Percentiles rank a stretch among this genome's conserved stretches.
Conservation (phyloP, 2,888 invertebrate genomes). For the Mesorhabditis sp. region DNA sequence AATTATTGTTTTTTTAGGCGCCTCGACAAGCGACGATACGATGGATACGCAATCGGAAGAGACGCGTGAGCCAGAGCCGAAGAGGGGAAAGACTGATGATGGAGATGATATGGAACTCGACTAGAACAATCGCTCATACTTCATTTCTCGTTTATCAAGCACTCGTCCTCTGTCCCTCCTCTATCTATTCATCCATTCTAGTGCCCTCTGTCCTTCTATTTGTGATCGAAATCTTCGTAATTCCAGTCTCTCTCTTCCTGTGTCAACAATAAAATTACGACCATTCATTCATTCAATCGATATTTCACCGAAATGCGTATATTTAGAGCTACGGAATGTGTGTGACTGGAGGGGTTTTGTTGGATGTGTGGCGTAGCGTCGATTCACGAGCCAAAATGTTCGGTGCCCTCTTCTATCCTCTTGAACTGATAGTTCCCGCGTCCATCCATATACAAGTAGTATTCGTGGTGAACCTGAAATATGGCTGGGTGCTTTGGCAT, state of each 20-base stretch:
- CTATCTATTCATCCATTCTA: no score
- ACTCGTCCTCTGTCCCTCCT: no score
- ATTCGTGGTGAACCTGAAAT: slow-evolving; percentile 63
- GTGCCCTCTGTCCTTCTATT: no score
- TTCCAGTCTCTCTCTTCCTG: no score
- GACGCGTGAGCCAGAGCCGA: not conserved
- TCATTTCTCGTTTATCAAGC: not conserved
- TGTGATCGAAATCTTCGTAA: no score
- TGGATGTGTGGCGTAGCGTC: not conserved
- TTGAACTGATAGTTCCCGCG: slow-evolving; percentile 83
- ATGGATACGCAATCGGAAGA: not conserved
- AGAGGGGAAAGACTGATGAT: not conserved
- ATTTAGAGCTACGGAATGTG: no score
- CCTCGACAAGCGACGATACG: no score
- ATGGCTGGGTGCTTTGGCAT: not conserved
- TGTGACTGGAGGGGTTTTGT: no score
- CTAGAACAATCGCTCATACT: not conserved
- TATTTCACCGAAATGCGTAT: no score
- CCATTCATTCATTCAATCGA: no score
- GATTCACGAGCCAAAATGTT: slow-evolving; percentile 87
- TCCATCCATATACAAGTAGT: slow-evolving; percentile 91
- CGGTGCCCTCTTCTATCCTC: slow-evolving; percentile 78
- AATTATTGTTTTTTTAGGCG: no score
- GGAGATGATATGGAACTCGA: slow-evolving; percentile 2
- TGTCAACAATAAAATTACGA: no score